Percentiles rank a stretch among this genome's conserved stretches.
Evolutionary conservation across 2,797 vertebrate species (phyloP).

Genomic region (Anguilla obscura): DNA sequence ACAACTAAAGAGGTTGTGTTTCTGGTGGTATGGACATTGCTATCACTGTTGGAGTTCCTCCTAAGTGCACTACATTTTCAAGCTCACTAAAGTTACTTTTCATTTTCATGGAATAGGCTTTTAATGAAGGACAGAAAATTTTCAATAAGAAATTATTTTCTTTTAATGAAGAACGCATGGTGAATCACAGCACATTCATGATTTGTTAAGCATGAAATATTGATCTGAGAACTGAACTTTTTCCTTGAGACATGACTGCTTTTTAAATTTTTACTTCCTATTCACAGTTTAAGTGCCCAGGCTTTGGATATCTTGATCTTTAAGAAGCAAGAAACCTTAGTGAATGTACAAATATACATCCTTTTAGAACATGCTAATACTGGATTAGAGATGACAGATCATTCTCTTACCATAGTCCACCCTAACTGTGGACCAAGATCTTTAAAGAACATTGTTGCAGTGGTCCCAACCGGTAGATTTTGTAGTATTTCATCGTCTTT

Average conservation of each 20-base stretch:
- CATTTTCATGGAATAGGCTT: too few species aligned
- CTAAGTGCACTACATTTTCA: too few species aligned
- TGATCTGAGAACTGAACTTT: too few species aligned
- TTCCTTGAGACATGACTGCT: background rate
- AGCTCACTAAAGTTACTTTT: too few species aligned
- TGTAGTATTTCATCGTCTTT: constrained; percentile 82
- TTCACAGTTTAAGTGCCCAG: background rate
- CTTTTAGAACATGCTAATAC: background rate
- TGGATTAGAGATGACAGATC: background rate
- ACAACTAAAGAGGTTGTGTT: background rate
- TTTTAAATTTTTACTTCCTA: background rate
- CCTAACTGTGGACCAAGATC: constrained; percentile 86
- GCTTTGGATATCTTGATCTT: background rate
- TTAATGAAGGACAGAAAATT: too few species aligned
- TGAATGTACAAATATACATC: background rate
- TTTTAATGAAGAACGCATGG: too few species aligned
- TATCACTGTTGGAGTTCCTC: background rate
- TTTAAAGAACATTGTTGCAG: constrained; percentile 83
- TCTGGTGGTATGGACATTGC: background rate
- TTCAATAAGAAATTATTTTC: too few species aligned
- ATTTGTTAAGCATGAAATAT: too few species aligned
- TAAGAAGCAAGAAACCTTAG: background rate
- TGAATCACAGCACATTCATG: too few species aligned
- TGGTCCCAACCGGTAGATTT: constrained; percentile 81
- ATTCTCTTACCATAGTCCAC: constrained; percentile 81